Conservation (phyloP, 2,888 invertebrate genomes). For the Drosophila kambysellisi region DNA sequence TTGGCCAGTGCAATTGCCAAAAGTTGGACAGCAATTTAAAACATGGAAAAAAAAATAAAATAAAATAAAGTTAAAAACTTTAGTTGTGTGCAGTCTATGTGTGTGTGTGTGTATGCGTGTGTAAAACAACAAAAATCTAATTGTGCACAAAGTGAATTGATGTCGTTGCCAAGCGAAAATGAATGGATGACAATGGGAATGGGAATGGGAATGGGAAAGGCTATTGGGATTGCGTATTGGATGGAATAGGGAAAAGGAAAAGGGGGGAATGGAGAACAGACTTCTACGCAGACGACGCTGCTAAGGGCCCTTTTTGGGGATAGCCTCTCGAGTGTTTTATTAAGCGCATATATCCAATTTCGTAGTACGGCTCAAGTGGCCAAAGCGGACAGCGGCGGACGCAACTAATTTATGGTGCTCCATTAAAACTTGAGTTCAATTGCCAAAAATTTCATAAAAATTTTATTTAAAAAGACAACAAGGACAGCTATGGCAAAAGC, state of each 20-base stretch:
- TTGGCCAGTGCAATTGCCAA: slow-evolving; percentile 61
- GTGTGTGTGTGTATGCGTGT: slow-evolving; percentile 13
- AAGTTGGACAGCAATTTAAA: slow-evolving; percentile 67
- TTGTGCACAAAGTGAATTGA: slow-evolving; percentile 79
- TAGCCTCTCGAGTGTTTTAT: slow-evolving; percentile 77
- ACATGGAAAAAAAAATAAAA: slow-evolving; percentile 33
- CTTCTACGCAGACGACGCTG: slow-evolving; percentile 34
- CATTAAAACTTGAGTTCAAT: slow-evolving; percentile 81
- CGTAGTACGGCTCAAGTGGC: slow-evolving; percentile 73
- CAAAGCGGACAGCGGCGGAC: slow-evolving; percentile 40
- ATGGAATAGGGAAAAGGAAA: slow-evolving; percentile 3
- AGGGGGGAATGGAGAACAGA: slow-evolving; percentile 26
- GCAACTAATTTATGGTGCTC: slow-evolving; percentile 77
- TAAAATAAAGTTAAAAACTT: slow-evolving; percentile 54
- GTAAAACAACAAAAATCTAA: slow-evolving; percentile 72
- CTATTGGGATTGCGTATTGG: slow-evolving; percentile 11
- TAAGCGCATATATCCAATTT: slow-evolving; percentile 80
- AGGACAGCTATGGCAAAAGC: slow-evolving; percentile 24
- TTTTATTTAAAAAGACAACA: slow-evolving; percentile 72
- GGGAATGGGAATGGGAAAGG: background rate
- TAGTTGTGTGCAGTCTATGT: background rate
- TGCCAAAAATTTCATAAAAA: slow-evolving; percentile 81
- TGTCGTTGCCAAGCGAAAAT: slow-evolving; percentile 79
- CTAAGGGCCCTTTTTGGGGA: slow-evolving; percentile 26
- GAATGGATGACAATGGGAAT: slow-evolving; percentile 52